Evolutionary conservation across 2,797 vertebrate species (phyloP).

Genomic region (Microcaecilia unicolor): DNA sequence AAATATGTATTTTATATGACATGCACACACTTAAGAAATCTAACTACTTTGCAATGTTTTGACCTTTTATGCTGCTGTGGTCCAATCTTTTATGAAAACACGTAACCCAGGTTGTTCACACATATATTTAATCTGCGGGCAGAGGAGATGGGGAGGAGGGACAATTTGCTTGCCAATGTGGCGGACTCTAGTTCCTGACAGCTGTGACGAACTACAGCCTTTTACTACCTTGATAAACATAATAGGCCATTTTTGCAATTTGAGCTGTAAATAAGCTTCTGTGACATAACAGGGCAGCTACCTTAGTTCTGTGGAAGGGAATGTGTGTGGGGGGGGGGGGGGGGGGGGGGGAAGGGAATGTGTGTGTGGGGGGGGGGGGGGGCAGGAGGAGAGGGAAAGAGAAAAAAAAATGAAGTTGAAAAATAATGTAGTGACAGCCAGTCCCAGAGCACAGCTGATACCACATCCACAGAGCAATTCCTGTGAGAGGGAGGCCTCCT

Average conservation of each 20-base stretch:
- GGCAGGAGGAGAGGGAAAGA: no score
- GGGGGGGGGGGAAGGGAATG: no score
- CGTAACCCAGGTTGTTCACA: conserved; percentile 20
- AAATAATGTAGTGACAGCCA: conserved; percentile 49
- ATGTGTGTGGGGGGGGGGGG: no score
- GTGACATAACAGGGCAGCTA: conserved; percentile 22
- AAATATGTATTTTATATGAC: conserved; percentile 12
- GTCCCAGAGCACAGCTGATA: conserved; percentile 37
- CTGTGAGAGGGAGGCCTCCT: conserved; percentile 47
- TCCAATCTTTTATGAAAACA: background rate
- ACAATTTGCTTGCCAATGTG: background rate
- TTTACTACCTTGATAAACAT: conserved; percentile 34
- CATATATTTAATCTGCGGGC: conserved; percentile 18
- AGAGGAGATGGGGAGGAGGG: background rate
- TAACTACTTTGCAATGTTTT: conserved; percentile 38
- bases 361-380: no score
- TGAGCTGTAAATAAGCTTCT: conserved; percentile 33
- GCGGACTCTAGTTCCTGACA: conserved; percentile 18
- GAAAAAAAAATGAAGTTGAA: conserved; percentile 31
- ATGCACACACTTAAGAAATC: conserved; percentile 22
- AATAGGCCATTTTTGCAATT: conserved; percentile 41
- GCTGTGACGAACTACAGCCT: conserved; percentile 24
- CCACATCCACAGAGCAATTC: conserved; percentile 33
- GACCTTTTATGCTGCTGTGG: conserved; percentile 26
- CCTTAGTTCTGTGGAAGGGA: conserved; percentile 18